phyloP scores from a whole-genome alignment of 2,888 invertebrate genomes.

The Aproaerema taeniolella region DNA sequence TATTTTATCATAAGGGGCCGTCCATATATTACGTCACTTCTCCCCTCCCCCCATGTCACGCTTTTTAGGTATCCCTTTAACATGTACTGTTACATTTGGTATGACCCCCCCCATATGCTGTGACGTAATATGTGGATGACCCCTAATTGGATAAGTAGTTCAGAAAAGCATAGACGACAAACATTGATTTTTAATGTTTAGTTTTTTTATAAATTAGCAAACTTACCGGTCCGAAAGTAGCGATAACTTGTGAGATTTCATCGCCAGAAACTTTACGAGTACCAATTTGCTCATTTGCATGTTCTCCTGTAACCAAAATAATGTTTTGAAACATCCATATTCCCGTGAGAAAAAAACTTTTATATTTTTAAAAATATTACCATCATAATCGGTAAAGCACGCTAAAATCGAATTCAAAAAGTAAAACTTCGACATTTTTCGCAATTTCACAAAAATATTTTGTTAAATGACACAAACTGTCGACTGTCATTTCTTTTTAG shows the following conservation, averaged over 20 bases:
- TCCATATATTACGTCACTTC: no score
- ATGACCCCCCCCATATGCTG: no score
- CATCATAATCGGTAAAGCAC: slow-evolving; percentile 35
- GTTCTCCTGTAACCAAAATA: slow-evolving; percentile 51
- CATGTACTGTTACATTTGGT: no score
- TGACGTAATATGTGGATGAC: no score
- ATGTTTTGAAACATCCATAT: slow-evolving; percentile 1
- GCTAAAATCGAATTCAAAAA: slow-evolving; percentile 39
- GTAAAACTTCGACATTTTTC: slow-evolving; percentile 30
- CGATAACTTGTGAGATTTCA: slow-evolving; percentile 67
- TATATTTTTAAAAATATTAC: not conserved
- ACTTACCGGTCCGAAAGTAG: slow-evolving; percentile 66
- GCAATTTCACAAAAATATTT: not conserved
- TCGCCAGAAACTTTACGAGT: slow-evolving; percentile 57
- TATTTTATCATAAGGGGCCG: no score
- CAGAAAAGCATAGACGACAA: no score
- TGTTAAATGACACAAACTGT: not conserved
- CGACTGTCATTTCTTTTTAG: not conserved
- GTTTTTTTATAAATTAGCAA: no score
- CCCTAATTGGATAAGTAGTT: no score
- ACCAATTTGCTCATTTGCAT: slow-evolving; percentile 65
- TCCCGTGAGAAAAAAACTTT: not conserved
- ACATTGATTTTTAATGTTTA: no score
- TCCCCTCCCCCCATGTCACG: no score
- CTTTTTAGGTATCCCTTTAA: no score